phyloP scores from a whole-genome alignment of 2,888 invertebrate genomes.

The Acanthosepion pharaonis region DNA sequence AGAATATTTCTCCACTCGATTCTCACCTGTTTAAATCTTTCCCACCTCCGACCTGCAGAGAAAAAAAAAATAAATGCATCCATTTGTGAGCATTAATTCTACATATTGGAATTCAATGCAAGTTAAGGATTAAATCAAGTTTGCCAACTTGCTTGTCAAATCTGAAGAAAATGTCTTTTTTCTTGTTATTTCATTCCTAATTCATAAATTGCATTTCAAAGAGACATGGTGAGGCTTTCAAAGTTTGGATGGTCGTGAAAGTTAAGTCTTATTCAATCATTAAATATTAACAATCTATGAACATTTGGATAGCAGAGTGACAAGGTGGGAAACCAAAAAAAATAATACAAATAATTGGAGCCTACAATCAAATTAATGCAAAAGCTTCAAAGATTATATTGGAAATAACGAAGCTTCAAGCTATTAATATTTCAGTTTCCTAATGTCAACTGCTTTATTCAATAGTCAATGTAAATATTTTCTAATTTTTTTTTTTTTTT shows the following conservation, averaged over 20 bases:
- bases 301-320: not conserved
- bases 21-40: not conserved
- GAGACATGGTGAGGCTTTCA: not conserved
- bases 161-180: not conserved
- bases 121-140: not conserved
- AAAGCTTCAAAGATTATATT: too few relatives aligned
- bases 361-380: too few relatives aligned
- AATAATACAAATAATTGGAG: not conserved
- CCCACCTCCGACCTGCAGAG: not conserved
- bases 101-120: not conserved
- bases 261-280: not conserved
- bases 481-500: too few relatives aligned
- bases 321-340: not conserved
- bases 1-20: not conserved
- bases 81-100: not conserved
- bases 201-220: slow-evolving; percentile 16
- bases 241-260: not conserved
- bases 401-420: too few relatives aligned
- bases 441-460: too few relatives aligned
- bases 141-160: slow-evolving; percentile 33
- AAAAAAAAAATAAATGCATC: not conserved
- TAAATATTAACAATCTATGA: not conserved
- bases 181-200: not conserved
- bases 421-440: too few relatives aligned
- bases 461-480: too few relatives aligned